Evolutionary conservation across 2,113 vertebrate genomes (phyloP), one percentile per base, ranked within the genome.

Genomic region (Tretioscincus oriximinensis): DNA sequence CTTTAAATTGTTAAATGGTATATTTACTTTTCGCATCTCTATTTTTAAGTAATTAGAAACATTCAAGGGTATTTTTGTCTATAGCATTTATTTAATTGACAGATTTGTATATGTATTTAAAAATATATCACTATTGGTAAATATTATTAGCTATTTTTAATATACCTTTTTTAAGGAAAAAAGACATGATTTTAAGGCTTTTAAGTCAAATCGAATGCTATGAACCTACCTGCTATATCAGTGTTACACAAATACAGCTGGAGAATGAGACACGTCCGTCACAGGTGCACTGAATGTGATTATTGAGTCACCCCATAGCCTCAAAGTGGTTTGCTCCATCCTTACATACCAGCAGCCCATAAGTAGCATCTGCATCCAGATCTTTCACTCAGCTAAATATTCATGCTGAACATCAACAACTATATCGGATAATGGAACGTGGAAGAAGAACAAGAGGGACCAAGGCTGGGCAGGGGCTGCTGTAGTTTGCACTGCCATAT

Each of bases 1-100:
- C 94, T 94, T 95, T 94, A 88, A 88, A 88, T 91, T 90, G 78
- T 91, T 88, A 64, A 86, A 79, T 70, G 75, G 72, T 80, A 64
- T 78, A 78, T 64, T 90, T 84, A 87, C 82, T 77, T 86, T 66
- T 73, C 74, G 58, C 64, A 66, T 86, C 83, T 85, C 41, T 80
- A 72, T 78, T 84, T 87, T 87, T 87, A 84, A 89, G n/a, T 78
- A 84, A 90, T 69, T 81, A 87, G 68, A 76, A 51, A 84, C 78
- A 41, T 90, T 89, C 78, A 76, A 75, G n/a, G 86, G 49, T 93
- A 88, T 87, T 90, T 90, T 58, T 68, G 84, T 45, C 12, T 77
- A 2, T 74, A 83, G 85, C 79, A 76, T 31, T 75, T 64, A 26
- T 81, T 88, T 74, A 51, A 65, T 73, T 70, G 73, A 45, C 64